Conservation (phyloP, 2,888 invertebrate genomes). For the Dryococelus australis region DNA sequence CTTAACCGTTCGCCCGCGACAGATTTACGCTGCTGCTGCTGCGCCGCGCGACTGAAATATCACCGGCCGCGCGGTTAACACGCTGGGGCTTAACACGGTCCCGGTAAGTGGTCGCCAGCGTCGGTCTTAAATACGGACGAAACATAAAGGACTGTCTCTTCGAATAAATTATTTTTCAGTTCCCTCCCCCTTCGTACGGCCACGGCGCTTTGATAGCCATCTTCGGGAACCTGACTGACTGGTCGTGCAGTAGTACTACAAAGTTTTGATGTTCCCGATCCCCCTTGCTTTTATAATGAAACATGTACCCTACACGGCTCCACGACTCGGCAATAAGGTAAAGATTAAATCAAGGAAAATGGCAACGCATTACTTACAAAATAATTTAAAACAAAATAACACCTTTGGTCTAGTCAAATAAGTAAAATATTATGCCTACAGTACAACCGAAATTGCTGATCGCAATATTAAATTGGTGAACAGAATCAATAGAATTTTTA, state of each 20-base stretch:
- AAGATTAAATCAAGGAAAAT: no score
- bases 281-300: not conserved
- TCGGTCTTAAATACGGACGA: not conserved
- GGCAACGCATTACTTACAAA: no score
- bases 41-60: no score
- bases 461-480: no score
- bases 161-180: not conserved
- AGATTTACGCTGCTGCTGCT: not conserved
- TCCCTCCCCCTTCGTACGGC: not conserved
- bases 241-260: not conserved
- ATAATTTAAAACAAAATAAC: no score
- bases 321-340: no score
- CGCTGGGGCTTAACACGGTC: not conserved
- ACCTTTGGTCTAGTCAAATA: no score
- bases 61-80: not conserved
- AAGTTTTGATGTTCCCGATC: not conserved
- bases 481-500: no score
- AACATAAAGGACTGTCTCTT: conserved; percentile 10
- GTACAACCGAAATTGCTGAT: no score
- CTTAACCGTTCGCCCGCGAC: not conserved
- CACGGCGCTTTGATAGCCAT: not conserved
- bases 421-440: no score
- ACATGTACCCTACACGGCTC: no score
- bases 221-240: conserved; percentile 16
- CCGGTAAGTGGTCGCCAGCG: not conserved